Evolutionary conservation across 2,888 invertebrate species (phyloP), one percentile per base, ranked within the genome.

Genomic region (Andrena chrysosceles): DNA sequence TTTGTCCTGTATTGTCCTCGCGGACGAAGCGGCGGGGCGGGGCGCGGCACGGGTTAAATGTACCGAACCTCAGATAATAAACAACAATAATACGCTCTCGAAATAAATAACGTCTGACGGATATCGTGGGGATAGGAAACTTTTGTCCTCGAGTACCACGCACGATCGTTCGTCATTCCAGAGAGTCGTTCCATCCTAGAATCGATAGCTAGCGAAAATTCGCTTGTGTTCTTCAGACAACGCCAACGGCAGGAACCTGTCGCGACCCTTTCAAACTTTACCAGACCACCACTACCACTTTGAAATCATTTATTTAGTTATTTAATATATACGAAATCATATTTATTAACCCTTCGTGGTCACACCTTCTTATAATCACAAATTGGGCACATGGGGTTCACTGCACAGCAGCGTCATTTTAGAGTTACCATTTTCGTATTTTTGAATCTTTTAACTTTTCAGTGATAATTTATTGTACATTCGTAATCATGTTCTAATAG

Each of bases 11-110:
- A 82, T 84, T 86, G 79, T 81, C 68, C 71, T 63, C 77, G 68
- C 62, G 68, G 72, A 64, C 81, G 90, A 88, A 91, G 90, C 89
- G 91, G 90, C 85, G 90, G 42, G 35, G 35, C 35, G 35, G 42
- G 42, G 42, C 42, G 42, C 42, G 42, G 42, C 42, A 16, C 89
- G 86, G 91, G 92, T 92, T 92, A 91, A 92, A 92, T 92, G 92
- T 92, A 92, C 87, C 92, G 92, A 91, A 89, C 85, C 81, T 85
- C 81, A 89, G 91, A 92, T 92, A 92, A 91, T 92, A 91, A 91
- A 92, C 89, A 90, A 90, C 91, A 89, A 92, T 92, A 91, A 92
- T 92, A 90, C 89, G 89, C 89, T 87, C 87, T 84, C 81, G 88
- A 90, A 89, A 91, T 91, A 90, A 91, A 92, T 92, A 92, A 92